A percentile compares a stretch with the other conserved stretches of the same genome.
Conservation (phyloP, 1,140 invertebrate species). For the Teleogryllus occipitalis region DNA sequence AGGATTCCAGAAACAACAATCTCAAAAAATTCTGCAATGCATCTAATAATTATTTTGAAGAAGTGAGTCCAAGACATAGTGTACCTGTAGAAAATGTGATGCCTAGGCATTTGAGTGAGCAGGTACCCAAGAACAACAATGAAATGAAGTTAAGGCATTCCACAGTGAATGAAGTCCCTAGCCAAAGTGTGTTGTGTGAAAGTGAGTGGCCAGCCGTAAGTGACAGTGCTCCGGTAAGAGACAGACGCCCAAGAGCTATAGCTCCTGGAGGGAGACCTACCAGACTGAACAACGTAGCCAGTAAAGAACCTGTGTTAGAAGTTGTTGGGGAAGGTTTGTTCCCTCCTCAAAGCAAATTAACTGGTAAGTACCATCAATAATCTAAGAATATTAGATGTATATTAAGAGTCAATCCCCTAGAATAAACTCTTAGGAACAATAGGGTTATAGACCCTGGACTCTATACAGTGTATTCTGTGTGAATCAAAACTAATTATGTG, state of each 20-base stretch:
- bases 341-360: neutral
- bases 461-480: no score
- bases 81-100: slow-evolving; percentile 2
- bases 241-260: neutral
- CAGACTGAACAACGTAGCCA: slow-evolving; percentile 8
- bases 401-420: no score
- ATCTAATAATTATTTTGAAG: neutral
- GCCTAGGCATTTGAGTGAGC: neutral
- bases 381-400: no score
- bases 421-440: no score
- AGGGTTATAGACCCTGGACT: no score
- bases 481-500: no score
- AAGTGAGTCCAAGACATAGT: slow-evolving; percentile 9
- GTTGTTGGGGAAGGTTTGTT: slow-evolving; percentile 10
- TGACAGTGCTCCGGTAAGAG: neutral
- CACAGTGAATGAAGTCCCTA: slow-evolving; percentile 3
- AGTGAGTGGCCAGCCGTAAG: slow-evolving; percentile 14
- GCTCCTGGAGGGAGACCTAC: neutral
- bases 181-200: neutral
- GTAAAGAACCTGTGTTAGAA: neutral
- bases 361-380: neutral
- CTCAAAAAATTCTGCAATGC: neutral
- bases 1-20: slow-evolving; percentile 11
- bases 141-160: neutral
- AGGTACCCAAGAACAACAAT: neutral